Conservation (phyloP, 2,888 invertebrate species). For the Lasioglossum figueresi region DNA sequence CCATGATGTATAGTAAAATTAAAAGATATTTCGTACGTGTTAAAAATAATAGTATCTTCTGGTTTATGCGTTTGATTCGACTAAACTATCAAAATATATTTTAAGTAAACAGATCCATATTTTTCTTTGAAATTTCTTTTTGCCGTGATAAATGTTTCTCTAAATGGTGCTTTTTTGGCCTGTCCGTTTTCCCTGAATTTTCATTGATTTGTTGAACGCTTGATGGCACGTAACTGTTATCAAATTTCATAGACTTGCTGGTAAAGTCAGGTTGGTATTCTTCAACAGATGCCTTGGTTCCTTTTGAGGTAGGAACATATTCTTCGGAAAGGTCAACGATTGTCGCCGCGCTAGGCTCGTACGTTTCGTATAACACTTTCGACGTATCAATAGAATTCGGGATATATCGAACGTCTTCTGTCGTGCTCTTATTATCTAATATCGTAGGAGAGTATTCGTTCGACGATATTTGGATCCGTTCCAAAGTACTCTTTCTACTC, state of each 20-base stretch:
- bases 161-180: slow-evolving; percentile 22
- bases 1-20: slow-evolving; percentile 41
- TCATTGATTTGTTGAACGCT: slow-evolving; percentile 40
- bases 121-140: slow-evolving; percentile 46
- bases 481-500: slow-evolving; percentile 74
- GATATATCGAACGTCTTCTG: slow-evolving; percentile 65
- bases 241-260: slow-evolving; percentile 75
- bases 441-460: slow-evolving; percentile 74
- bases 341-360: slow-evolving; percentile 69
- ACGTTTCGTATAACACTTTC: slow-evolving; percentile 65
- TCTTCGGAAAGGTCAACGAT: slow-evolving; percentile 56
- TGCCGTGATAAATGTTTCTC: slow-evolving; percentile 28
- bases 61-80: slow-evolving; percentile 24
- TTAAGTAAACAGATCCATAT: slow-evolving; percentile 38
- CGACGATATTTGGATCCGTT: slow-evolving; percentile 61
- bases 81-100: slow-evolving; percentile 18
- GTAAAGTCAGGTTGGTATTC: slow-evolving; percentile 77
- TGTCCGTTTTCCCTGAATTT: slow-evolving; percentile 36
- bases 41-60: slow-evolving; percentile 26
- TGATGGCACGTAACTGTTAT: slow-evolving; percentile 76
- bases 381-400: slow-evolving; percentile 72
- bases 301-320: slow-evolving; percentile 76
- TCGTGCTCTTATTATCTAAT: slow-evolving; percentile 18
- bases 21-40: slow-evolving; percentile 34
- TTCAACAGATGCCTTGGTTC: slow-evolving; percentile 65